Percentiles rank a stretch among this genome's conserved stretches.
Evolutionary conservation across 2,888 invertebrate genomes (phyloP).

Genomic region (Chaetogeoica ovagalla): DNA sequence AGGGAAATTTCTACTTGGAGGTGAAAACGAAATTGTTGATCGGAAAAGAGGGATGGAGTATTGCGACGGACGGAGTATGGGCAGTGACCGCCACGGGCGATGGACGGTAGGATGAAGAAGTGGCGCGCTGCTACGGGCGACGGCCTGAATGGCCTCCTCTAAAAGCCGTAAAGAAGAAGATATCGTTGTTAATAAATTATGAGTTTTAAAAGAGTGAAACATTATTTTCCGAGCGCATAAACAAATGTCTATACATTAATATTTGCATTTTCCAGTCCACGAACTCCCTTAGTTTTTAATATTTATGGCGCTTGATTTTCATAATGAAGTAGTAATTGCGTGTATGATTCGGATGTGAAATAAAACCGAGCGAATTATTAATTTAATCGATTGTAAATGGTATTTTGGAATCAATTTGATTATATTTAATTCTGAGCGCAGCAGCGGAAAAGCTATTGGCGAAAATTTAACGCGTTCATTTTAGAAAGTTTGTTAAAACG

Average conservation of each 20-base stretch:
- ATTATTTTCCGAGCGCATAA: neutral
- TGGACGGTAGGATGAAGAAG: neutral
- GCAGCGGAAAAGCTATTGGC: no score
- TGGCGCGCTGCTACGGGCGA: neutral
- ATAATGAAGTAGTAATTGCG: neutral
- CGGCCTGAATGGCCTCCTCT: neutral
- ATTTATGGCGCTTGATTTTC: neutral
- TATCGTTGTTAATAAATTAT: slow-evolving; percentile 18
- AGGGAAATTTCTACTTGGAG: neutral
- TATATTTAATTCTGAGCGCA: no score
- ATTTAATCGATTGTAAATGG: neutral
- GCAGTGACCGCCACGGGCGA: neutral
- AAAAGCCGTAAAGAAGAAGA: neutral
- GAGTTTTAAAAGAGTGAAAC: neutral
- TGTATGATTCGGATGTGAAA: neutral
- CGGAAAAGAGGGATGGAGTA: neutral
- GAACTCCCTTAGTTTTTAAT: neutral
- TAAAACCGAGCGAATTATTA: neutral
- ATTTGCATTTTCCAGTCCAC: neutral
- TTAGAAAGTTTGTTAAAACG: no score
- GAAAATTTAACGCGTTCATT: no score
- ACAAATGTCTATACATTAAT: slow-evolving; percentile 3
- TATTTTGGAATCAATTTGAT: no score
- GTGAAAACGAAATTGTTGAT: neutral
- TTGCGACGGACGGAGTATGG: neutral